Conservation (phyloP, 2,113 vertebrate species). For the Carlito syrichta region DNA sequence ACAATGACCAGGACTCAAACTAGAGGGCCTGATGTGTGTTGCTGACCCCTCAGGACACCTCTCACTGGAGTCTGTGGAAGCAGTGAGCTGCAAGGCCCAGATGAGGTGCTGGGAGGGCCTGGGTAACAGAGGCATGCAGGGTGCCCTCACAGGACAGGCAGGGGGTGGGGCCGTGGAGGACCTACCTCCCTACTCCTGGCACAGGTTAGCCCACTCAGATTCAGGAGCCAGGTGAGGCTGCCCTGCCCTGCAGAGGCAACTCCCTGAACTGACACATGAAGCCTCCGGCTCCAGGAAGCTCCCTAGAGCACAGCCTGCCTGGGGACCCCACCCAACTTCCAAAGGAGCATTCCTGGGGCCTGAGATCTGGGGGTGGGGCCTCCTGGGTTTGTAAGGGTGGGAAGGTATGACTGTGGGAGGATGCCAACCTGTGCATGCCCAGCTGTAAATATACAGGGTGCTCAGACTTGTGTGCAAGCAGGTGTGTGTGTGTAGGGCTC, state of each 20-base stretch:
- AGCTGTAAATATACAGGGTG: neutral
- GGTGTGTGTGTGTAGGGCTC: neutral
- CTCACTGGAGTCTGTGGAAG: neutral
- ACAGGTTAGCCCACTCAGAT: constrained; percentile 42
- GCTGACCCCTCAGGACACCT: neutral
- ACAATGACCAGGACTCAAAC: neutral
- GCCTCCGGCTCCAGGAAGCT: constrained; percentile 66
- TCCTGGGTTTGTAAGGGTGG: constrained; percentile 44
- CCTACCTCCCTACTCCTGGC: neutral
- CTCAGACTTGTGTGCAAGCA: neutral
- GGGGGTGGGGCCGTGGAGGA: neutral
- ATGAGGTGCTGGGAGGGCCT: neutral
- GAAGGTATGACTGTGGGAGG: constrained; percentile 30
- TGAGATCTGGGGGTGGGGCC: constrained; percentile 72
- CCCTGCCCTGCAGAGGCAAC: constrained; percentile 63
- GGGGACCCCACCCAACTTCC: constrained; percentile 71
- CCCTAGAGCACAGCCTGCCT: constrained; percentile 61
- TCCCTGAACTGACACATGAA: constrained; percentile 62
- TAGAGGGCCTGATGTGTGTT: neutral
- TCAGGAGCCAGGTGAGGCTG: constrained; percentile 54
- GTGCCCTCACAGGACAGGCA: neutral
- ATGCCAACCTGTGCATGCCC: neutral
- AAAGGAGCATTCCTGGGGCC: constrained; percentile 74
- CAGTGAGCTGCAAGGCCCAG: neutral
- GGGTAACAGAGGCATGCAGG: neutral